These are phyloP conservation scores for Heterodera filipjevi DNA, from an alignment of 2,888 invertebrate species.

Conservation along the genomic window DNA sequence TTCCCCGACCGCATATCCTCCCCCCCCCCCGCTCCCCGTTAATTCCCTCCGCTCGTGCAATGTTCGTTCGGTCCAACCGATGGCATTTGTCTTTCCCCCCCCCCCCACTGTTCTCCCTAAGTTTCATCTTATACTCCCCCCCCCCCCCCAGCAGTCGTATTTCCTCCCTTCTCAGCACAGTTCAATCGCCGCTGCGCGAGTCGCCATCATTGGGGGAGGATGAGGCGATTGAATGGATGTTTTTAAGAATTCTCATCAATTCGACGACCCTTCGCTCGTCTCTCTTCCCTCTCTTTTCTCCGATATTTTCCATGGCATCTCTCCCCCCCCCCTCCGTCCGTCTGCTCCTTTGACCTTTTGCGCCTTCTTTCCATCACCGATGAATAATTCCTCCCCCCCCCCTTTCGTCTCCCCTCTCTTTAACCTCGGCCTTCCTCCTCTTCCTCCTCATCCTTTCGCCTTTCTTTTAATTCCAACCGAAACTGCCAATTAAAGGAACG, in stretches of 20 bases:
- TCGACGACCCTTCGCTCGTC: background rate
- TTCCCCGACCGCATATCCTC: background rate
- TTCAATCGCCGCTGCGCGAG: background rate
- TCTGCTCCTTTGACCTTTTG: constrained; percentile 1
- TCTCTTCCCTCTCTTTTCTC: background rate
- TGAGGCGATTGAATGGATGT: background rate
- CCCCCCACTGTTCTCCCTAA: background rate
- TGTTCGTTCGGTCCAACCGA: background rate
- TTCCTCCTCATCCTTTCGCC: too few relatives aligned
- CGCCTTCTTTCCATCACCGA: background rate
- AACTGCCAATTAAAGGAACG: constrained; percentile 4
- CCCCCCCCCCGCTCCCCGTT: background rate
- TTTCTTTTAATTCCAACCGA: too few relatives aligned
- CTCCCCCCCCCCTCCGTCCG: background rate
- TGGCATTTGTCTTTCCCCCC: background rate
- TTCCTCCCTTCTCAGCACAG: background rate
- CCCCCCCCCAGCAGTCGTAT: background rate
- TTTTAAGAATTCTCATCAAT: background rate
- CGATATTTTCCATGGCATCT: background rate
- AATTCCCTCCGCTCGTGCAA: background rate
- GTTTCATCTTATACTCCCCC: background rate
- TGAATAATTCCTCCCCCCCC: constrained; percentile 4
- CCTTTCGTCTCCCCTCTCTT: background rate
- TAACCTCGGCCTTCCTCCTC: background rate
- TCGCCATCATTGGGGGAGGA: background rate